Conservation (phyloP, 1,140 invertebrate species). For the Drosophila saltans region DNA sequence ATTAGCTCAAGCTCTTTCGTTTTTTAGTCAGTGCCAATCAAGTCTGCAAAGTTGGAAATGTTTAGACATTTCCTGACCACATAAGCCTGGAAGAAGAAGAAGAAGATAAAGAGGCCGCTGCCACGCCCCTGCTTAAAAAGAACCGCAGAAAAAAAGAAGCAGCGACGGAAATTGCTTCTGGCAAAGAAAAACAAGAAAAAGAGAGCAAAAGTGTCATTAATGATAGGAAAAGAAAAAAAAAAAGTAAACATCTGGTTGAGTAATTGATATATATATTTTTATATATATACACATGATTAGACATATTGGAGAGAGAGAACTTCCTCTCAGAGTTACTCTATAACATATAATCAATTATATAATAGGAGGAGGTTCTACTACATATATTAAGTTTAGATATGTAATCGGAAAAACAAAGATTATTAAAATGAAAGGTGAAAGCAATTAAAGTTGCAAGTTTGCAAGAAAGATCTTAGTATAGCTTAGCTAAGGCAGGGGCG, state of each 20-base stretch:
- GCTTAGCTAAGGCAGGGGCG: too few species aligned
- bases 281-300: neutral
- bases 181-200: neutral
- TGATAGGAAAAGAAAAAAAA: neutral
- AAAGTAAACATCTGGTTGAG: constrained; percentile 10
- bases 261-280: constrained; percentile 5
- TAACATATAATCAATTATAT: constrained; percentile 2
- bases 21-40: constrained; percentile 61
- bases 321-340: neutral
- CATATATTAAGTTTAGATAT: neutral
- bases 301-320: neutral
- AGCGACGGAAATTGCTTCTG: constrained; percentile 4
- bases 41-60: constrained; percentile 43
- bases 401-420: neutral
- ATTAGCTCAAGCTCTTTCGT: neutral
- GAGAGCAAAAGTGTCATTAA: constrained; percentile 79
- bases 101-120: constrained; percentile 34
- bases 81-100: neutral
- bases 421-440: too few species aligned
- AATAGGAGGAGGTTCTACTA: neutral
- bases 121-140: constrained; percentile 21
- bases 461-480: too few species aligned
- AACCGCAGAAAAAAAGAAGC: constrained; percentile 7
- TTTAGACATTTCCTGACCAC: constrained; percentile 60
- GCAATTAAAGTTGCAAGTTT: too few species aligned